A percentile compares a stretch with the other conserved stretches of the same genome.
Evolutionary conservation across 2,113 vertebrate genomes (phyloP).

Genomic region (Scatophagus argus): DNA sequence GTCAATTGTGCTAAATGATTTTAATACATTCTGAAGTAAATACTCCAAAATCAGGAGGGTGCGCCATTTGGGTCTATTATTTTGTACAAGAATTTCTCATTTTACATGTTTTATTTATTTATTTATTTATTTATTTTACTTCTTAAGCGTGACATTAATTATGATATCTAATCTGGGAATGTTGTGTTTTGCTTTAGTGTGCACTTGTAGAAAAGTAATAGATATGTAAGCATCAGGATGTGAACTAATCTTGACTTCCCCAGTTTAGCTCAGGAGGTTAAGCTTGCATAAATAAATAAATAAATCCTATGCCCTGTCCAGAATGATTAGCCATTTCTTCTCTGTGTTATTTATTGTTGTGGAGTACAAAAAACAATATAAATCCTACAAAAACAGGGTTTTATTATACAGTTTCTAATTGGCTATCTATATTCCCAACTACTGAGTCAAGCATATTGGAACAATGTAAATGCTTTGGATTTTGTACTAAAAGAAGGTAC

Average conservation of each 20-base stretch:
- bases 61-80: neutral
- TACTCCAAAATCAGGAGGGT: neutral
- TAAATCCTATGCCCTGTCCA: no score
- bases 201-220: neutral
- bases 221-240: neutral
- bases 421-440: neutral
- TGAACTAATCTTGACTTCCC: neutral
- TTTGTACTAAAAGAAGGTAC: neutral
- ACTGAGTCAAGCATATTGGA: neutral
- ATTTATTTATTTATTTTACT: neutral
- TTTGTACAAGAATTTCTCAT: neutral
- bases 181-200: neutral
- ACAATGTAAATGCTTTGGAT: neutral
- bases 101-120: neutral
- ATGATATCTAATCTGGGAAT: neutral
- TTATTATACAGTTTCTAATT: neutral
- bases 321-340: neutral
- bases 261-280: neutral
- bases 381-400: neutral
- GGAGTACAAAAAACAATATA: neutral
- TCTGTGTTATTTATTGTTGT: no score
- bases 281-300: neutral
- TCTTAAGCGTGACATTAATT: neutral
- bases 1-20: no score
- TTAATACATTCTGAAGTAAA: no score